Percentiles rank a stretch among this genome's conserved stretches.
phyloP scores from a whole-genome alignment of 2,888 invertebrate genomes.

The Hypolimnas misippus region DNA sequence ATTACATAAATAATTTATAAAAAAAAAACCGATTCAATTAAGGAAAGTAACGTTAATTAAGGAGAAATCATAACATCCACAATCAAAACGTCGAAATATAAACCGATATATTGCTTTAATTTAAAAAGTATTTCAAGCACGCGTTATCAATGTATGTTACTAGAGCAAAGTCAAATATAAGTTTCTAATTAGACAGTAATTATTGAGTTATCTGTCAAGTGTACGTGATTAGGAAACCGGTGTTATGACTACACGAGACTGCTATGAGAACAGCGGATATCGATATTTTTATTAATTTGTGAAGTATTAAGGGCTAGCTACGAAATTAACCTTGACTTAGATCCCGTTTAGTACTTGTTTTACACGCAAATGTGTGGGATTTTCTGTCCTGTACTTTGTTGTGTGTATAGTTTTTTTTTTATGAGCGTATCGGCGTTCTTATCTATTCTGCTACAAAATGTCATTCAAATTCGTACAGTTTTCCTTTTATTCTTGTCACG shows the following conservation, averaged over 20 bases:
- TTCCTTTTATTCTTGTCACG: neutral
- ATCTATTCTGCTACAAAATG: no score
- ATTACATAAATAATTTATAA: neutral
- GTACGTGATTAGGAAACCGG: slow-evolving; percentile 47
- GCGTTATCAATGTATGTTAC: slow-evolving; percentile 23
- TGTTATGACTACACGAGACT: slow-evolving; percentile 53
- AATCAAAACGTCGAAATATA: neutral
- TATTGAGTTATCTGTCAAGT: slow-evolving; percentile 54
- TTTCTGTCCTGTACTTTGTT: neutral
- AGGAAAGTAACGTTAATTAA: neutral
- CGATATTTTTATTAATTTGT: slow-evolving; percentile 48
- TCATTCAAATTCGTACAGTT: neutral
- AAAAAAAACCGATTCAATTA: neutral
- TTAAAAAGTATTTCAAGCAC: slow-evolving; percentile 13
- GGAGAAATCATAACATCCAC: neutral
- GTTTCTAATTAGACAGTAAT: slow-evolving; percentile 48
- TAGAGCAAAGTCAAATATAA: slow-evolving; percentile 24
- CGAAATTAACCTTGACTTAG: slow-evolving; percentile 2
- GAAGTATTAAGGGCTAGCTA: slow-evolving; percentile 45
- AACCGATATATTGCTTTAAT: slow-evolving; percentile 6
- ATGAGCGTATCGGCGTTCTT: neutral
- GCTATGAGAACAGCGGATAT: slow-evolving; percentile 50
- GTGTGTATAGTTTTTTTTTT: neutral
- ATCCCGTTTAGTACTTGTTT: no score
- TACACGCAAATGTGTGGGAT: slow-evolving; percentile 3